Evolutionary conservation across 2,797 vertebrate genomes (phyloP).

Genomic region (Poeciliopsis gracilis): DNA sequence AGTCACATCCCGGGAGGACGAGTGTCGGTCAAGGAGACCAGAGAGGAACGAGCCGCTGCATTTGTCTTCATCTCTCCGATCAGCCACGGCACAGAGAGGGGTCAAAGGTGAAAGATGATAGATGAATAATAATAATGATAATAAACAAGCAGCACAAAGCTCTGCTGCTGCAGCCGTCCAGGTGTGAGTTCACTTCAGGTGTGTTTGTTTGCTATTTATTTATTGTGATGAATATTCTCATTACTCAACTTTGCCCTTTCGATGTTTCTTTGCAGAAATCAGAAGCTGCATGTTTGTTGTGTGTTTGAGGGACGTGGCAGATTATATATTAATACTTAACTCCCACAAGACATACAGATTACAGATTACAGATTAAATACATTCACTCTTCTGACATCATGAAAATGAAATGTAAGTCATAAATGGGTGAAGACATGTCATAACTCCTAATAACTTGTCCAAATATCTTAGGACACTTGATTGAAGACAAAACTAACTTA

Average conservation of each 20-base stretch:
- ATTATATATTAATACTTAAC: too few relatives aligned
- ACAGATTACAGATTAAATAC: too few relatives aligned
- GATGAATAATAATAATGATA: conserved; percentile 13
- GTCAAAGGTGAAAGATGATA: conserved; percentile 34
- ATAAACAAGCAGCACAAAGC: conserved; percentile 32
- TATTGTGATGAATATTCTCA: conserved; percentile 21
- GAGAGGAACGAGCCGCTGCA: conserved; percentile 12
- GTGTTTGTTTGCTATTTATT: conserved; percentile 7
- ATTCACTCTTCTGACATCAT: background rate
- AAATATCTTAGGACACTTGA: too few relatives aligned
- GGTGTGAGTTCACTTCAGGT: conserved; percentile 3
- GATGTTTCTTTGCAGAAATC: conserved; percentile 12
- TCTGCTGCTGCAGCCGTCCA: background rate
- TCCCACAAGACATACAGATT: background rate
- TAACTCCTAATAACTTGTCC: background rate
- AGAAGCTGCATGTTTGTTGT: background rate
- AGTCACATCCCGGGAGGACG: background rate
- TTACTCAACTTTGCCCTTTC: conserved; percentile 18
- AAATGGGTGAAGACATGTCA: background rate
- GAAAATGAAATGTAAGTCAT: background rate
- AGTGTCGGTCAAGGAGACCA: background rate
- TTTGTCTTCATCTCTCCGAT: conserved; percentile 24
- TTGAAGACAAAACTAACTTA: too few relatives aligned
- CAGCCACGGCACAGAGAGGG: conserved; percentile 1
- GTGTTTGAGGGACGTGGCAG: background rate